A percentile compares a stretch with the other conserved stretches of the same genome.
These are phyloP conservation scores for Actias luna DNA, from an alignment of 2,888 invertebrate species.

Conservation along the genomic window DNA sequence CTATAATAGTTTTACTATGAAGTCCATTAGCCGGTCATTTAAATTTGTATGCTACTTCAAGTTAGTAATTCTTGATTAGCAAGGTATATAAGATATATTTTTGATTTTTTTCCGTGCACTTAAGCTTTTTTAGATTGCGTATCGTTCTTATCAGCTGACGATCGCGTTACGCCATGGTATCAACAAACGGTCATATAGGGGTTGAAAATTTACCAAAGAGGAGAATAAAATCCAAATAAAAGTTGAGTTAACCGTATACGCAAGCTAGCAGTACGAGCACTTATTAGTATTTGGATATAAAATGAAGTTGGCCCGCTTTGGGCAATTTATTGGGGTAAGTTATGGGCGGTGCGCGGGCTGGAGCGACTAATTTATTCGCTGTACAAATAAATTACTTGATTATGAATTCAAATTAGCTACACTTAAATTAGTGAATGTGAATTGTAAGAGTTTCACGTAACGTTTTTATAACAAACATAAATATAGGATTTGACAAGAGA, in stretches of 20 bases:
- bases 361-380: slow-evolving; percentile 81
- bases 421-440: slow-evolving; percentile 73
- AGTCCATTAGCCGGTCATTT: not conserved
- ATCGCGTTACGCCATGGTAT: slow-evolving; percentile 58
- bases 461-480: slow-evolving; percentile 75
- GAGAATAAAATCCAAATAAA: slow-evolving; percentile 64
- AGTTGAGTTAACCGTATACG: slow-evolving; percentile 54
- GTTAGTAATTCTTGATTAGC: slow-evolving; percentile 40
- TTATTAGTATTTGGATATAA: slow-evolving; percentile 81
- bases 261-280: slow-evolving; percentile 70
- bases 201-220: slow-evolving; percentile 54
- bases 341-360: slow-evolving; percentile 78
- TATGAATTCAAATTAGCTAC: slow-evolving; percentile 81
- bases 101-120: slow-evolving; percentile 39
- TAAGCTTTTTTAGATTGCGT: slow-evolving; percentile 41
- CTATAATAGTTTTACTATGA: slow-evolving; percentile 11
- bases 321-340: slow-evolving; percentile 82
- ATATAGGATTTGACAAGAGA: slow-evolving; percentile 60
- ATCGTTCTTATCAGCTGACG: slow-evolving; percentile 53
- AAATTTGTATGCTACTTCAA: slow-evolving; percentile 31
- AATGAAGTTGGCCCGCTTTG: slow-evolving; percentile 80
- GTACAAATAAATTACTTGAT: slow-evolving; percentile 83
- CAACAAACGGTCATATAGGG: slow-evolving; percentile 71
- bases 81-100: slow-evolving; percentile 49
- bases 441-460: slow-evolving; percentile 59